Conservation (phyloP, 2,113 vertebrate species). For the Ginglymostoma cirratum region DNA sequence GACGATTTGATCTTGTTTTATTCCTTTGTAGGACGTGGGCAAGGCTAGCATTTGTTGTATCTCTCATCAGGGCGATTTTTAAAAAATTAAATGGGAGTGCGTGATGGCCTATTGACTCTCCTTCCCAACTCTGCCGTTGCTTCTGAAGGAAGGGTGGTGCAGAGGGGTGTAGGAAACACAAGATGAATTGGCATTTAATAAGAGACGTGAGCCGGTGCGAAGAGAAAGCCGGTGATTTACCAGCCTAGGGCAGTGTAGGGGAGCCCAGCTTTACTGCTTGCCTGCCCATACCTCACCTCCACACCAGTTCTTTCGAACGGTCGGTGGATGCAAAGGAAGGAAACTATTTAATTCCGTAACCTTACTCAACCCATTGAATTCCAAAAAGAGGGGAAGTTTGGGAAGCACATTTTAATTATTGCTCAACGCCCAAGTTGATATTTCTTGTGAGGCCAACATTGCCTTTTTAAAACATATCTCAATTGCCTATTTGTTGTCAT, state of each 20-base stretch:
- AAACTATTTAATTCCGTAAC: neutral
- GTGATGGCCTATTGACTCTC: too few relatives aligned
- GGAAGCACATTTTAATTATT: neutral
- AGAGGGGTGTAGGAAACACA: neutral
- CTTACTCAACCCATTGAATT: neutral
- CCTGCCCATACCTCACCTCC: neutral
- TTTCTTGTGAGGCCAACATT: slow-evolving; percentile 18
- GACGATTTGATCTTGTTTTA: neutral
- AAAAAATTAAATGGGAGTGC: too few relatives aligned
- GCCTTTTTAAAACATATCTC: slow-evolving; percentile 8
- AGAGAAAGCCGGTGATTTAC: neutral
- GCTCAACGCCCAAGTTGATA: neutral
- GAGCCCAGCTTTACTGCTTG: slow-evolving; percentile 30
- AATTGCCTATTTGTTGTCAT: neutral
- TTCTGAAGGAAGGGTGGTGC: neutral
- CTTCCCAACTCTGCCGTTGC: neutral
- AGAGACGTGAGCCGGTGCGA: neutral
- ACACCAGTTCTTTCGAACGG: neutral
- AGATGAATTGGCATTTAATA: neutral
- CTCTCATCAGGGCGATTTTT: neutral
- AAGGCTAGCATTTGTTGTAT: neutral
- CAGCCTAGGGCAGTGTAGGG: slow-evolving; percentile 1
- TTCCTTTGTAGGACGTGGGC: neutral
- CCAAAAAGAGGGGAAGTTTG: neutral
- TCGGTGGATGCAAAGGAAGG: neutral